Evolutionary conservation across 2,113 vertebrate species (phyloP).

Genomic region (Todiramphus chloris): DNA sequence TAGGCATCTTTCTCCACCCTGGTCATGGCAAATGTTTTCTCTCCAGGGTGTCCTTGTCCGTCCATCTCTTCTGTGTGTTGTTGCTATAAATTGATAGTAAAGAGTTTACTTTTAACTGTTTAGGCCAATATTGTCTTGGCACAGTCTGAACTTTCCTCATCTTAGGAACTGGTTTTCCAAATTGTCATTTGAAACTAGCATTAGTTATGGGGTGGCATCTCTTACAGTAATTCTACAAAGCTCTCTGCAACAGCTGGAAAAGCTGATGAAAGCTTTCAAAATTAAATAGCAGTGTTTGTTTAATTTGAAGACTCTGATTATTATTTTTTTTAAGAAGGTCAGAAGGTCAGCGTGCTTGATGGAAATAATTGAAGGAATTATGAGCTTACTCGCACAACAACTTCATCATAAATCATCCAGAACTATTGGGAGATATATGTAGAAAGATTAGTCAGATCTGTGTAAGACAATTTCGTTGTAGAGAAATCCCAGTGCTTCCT

Average conservation of each 20-base stretch:
- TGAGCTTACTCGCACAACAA: neutral
- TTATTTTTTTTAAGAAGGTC: neutral
- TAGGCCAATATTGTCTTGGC: neutral
- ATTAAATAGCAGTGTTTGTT: constrained; percentile 40
- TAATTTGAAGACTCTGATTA: constrained; percentile 9
- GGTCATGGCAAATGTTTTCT: constrained; percentile 3
- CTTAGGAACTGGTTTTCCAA: constrained; percentile 24
- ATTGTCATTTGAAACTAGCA: neutral
- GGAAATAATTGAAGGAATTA: neutral
- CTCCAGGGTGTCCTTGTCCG: neutral
- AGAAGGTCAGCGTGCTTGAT: neutral
- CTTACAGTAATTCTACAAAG: neutral
- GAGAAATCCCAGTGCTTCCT: neutral
- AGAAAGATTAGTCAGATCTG: neutral
- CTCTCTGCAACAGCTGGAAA: constrained; percentile 8
- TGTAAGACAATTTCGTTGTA: neutral
- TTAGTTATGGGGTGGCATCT: constrained; percentile 13
- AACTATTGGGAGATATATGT: neutral
- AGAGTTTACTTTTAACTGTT: constrained; percentile 24
- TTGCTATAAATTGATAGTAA: constrained; percentile 14
- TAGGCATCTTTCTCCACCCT: constrained; percentile 14
- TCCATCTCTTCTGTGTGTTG: neutral
- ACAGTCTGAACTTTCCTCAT: neutral
- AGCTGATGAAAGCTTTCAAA: constrained; percentile 50
- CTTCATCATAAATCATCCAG: neutral